These are phyloP conservation scores for Phenganax marumi DNA, from an alignment of 92 coral and sea anemone species.

Conservation along the genomic window DNA sequence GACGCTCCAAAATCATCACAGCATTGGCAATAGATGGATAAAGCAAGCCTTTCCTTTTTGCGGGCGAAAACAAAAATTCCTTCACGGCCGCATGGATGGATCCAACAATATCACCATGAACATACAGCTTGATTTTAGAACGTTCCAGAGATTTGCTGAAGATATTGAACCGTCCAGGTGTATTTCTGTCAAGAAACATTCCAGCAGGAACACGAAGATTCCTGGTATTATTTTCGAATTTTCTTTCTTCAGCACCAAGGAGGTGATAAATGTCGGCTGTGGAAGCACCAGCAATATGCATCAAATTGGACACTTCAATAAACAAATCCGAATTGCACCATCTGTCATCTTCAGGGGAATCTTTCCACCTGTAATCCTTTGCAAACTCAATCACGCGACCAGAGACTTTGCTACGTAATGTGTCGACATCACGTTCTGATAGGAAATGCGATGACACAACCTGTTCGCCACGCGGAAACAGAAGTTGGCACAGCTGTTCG, in stretches of 20 bases:
- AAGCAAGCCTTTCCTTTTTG: constrained; percentile 53
- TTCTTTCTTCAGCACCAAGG: constrained; percentile 63
- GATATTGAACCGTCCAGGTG: constrained; percentile 47
- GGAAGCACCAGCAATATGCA: constrained; percentile 58
- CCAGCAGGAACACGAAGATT: constrained; percentile 39
- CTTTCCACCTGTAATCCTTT: constrained; percentile 52
- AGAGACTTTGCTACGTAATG: constrained; percentile 48
- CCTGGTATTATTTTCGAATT: constrained; percentile 24
- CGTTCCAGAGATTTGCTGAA: constrained; percentile 70
- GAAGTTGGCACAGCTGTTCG: constrained; percentile 49
- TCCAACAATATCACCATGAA: constrained; percentile 53
- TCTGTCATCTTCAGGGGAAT: constrained; percentile 32
- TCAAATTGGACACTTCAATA: constrained; percentile 61
- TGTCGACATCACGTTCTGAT: constrained; percentile 38
- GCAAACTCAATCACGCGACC: constrained; percentile 57
- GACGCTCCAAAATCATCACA: constrained; percentile 72
- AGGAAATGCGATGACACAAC: constrained; percentile 48
- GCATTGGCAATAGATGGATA: constrained; percentile 71
- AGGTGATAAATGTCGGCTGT: constrained; percentile 33
- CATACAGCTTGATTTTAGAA: constrained; percentile 58
- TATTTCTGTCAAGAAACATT: constrained; percentile 53
- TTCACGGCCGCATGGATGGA: constrained; percentile 59
- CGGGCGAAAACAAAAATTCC: constrained; percentile 68
- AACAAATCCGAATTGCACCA: constrained; percentile 60
- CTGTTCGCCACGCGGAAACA: constrained; percentile 63